These are phyloP conservation scores for Microcebus lehilahytsara DNA, from an alignment of 2,113 vertebrate species.

Conservation along the genomic window DNA sequence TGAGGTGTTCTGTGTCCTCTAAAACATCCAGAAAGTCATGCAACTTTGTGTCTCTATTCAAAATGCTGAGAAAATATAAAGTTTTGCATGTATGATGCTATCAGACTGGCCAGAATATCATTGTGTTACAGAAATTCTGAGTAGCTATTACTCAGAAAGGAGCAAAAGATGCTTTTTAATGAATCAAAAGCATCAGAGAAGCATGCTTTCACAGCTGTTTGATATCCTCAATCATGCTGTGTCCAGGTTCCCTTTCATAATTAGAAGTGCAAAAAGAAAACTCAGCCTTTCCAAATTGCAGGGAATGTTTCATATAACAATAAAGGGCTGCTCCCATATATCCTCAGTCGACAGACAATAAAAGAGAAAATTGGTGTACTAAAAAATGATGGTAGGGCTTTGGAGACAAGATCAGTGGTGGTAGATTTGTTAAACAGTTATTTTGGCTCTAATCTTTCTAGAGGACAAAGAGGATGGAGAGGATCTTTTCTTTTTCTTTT, in stretches of 20 bases:
- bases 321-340: slow-evolving; percentile 72
- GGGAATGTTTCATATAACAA: slow-evolving; percentile 67
- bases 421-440: slow-evolving; percentile 75
- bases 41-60: slow-evolving; percentile 16
- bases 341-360: slow-evolving; percentile 76
- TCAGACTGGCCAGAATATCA: not conserved
- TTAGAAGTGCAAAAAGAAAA: slow-evolving; percentile 68
- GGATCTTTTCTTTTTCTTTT: not conserved
- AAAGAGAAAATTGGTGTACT: slow-evolving; percentile 83
- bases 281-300: slow-evolving; percentile 34
- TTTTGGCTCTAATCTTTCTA: slow-evolving; percentile 71
- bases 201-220: slow-evolving; percentile 14
- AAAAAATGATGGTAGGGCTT: slow-evolving; percentile 78
- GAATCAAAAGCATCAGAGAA: slow-evolving; percentile 26
- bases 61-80: slow-evolving; percentile 24
- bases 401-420: slow-evolving; percentile 53
- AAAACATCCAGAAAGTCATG: slow-evolving; percentile 47
- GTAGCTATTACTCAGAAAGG: not conserved
- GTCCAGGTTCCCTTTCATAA: slow-evolving; percentile 62
- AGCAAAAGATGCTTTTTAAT: slow-evolving; percentile 7
- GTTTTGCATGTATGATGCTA: not conserved
- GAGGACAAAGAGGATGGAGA: slow-evolving; percentile 68
- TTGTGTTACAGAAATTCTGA: not conserved
- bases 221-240: not conserved
- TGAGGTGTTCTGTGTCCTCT: slow-evolving; percentile 58